Evolutionary conservation across 37 sponge, comb jelly and placozoan species (phyloP).

Genomic region (Cladorhizidae sp.): DNA sequence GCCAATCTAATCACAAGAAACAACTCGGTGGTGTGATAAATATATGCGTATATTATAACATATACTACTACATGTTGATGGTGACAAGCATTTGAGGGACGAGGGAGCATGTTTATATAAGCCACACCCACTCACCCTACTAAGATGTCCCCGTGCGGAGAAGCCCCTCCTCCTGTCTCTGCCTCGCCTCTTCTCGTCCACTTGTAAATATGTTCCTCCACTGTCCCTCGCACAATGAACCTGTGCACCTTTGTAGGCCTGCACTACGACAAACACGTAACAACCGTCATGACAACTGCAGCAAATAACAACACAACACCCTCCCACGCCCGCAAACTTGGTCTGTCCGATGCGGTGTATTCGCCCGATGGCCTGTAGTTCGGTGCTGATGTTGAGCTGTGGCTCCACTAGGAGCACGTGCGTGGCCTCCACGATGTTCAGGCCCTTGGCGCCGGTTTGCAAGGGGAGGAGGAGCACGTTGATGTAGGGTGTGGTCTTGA

Average conservation of each 20-base stretch:
- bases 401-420: conserved; percentile 90
- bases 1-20: too few species aligned
- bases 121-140: too few species aligned
- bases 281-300: background rate
- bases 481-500: conserved; percentile 47
- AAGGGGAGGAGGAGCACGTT: conserved; percentile 74
- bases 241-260: conserved; percentile 41
- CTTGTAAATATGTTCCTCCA: conserved; percentile 62
- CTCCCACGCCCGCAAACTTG: conserved; percentile 27
- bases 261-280: background rate
- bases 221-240: conserved; percentile 46
- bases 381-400: conserved; percentile 65
- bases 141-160: too few species aligned
- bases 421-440: conserved; percentile 88
- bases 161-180: background rate
- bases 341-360: conserved; percentile 90
- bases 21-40: too few species aligned
- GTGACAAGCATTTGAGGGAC: too few species aligned
- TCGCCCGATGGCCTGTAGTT: conserved; percentile 86
- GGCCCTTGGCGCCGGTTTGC: conserved; percentile 80
- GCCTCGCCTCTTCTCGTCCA: background rate
- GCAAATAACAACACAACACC: background rate
- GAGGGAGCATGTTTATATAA: too few species aligned
- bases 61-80: too few species aligned
- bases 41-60: too few species aligned